Evolutionary conservation across 2,113 vertebrate species (phyloP).

Genomic region (Todiramphus chloris): DNA sequence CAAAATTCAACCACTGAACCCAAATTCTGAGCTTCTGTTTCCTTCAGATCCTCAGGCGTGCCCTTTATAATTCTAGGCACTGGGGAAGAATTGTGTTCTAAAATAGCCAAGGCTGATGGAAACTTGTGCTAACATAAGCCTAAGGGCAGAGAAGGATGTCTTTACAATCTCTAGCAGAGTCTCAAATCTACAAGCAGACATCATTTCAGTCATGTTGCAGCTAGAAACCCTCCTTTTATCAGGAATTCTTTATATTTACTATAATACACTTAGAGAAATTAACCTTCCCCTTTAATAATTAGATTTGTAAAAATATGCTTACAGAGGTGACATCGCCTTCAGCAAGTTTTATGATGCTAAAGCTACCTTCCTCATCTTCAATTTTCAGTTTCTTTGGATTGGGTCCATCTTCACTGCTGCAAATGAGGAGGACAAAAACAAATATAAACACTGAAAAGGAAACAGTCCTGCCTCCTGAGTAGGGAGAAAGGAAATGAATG

Average conservation of each 20-base stretch:
- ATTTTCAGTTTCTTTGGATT: slow-evolving; percentile 78
- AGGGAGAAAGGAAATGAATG: background rate
- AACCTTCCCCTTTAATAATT: background rate
- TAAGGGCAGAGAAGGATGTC: background rate
- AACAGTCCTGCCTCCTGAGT: background rate
- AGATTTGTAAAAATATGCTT: slow-evolving; percentile 61
- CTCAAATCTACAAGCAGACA: background rate
- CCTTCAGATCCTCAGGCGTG: background rate
- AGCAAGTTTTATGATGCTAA: slow-evolving; percentile 80
- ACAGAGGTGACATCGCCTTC: slow-evolving; percentile 86
- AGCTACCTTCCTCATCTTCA: slow-evolving; percentile 77
- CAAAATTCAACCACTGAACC: background rate
- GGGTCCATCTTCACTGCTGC: slow-evolving; percentile 74
- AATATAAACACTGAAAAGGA: background rate
- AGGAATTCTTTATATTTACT: background rate
- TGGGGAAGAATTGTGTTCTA: background rate
- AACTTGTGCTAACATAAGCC: background rate
- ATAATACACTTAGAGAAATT: background rate
- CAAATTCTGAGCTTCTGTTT: background rate
- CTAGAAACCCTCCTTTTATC: background rate
- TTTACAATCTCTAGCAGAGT: background rate
- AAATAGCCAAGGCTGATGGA: background rate
- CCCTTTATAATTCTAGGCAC: background rate
- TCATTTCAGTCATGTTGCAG: background rate
- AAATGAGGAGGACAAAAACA: slow-evolving; percentile 9